A percentile compares a stretch with the other conserved stretches of the same genome.
These are phyloP conservation scores for Cottoperca gobio DNA, from an alignment of 2,797 vertebrate species.

Conservation along the genomic window DNA sequence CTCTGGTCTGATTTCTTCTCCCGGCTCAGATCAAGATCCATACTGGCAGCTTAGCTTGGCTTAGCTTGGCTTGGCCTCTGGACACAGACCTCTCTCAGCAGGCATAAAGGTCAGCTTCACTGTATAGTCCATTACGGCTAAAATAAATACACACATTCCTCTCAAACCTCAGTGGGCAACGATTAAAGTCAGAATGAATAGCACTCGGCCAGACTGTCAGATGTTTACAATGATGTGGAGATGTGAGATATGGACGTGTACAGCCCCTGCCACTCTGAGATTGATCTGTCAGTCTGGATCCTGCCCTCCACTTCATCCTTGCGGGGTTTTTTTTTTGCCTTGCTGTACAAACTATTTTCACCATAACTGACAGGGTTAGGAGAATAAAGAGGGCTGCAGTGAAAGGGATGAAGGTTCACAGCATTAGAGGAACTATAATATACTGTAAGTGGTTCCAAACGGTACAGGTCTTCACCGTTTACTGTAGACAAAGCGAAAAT, in stretches of 20 bases:
- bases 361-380: conserved; percentile 14
- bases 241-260: conserved; percentile 37
- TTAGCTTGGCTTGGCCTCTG: conserved; percentile 75
- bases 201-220: conserved; percentile 43
- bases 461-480: conserved; percentile 15
- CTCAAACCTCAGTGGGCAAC: conserved; percentile 41
- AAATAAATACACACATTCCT: conserved; percentile 52
- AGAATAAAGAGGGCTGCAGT: conserved; percentile 1
- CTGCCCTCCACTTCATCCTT: conserved; percentile 24
- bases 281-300: conserved; percentile 49
- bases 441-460: conserved; percentile 40
- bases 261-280: conserved; percentile 40
- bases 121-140: conserved; percentile 62
- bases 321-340: background rate
- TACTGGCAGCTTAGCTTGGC: conserved; percentile 74
- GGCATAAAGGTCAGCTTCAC: conserved; percentile 66
- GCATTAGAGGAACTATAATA: conserved; percentile 26
- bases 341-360: conserved; percentile 33
- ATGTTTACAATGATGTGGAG: conserved; percentile 50
- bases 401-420: conserved; percentile 12
- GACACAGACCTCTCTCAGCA: conserved; percentile 64
- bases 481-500: conserved; percentile 30
- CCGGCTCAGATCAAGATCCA: conserved; percentile 74
- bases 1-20: conserved; percentile 73
- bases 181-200: conserved; percentile 53